Evolutionary conservation across 35 echinoderm and acorn worm genomes (phyloP).

Genomic region (Holothuria glaberrima): DNA sequence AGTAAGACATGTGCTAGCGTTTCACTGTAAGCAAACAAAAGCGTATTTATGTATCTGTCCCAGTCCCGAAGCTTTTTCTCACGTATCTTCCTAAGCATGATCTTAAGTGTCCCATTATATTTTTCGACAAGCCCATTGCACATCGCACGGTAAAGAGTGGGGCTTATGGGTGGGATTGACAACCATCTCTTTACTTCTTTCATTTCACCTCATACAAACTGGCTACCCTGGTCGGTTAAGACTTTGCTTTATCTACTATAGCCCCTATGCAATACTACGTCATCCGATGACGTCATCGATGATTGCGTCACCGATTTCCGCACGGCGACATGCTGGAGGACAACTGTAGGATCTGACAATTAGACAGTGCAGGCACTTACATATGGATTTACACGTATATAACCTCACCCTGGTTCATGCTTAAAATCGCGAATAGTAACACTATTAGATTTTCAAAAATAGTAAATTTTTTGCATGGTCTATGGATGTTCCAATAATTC

Average conservation of each 20-base stretch:
- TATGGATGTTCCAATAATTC: too few relatives aligned
- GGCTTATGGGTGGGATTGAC: constrained; percentile 24
- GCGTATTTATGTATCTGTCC: constrained; percentile 53
- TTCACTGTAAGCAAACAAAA: constrained; percentile 73
- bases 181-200: constrained; percentile 48
- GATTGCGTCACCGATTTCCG: too few relatives aligned
- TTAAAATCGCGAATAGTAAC: too few relatives aligned
- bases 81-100: constrained; percentile 60
- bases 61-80: constrained; percentile 57
- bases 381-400: too few relatives aligned
- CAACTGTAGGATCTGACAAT: too few relatives aligned
- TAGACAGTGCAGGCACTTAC: too few relatives aligned
- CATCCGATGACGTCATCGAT: too few relatives aligned
- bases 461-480: too few relatives aligned
- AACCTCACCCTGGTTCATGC: too few relatives aligned
- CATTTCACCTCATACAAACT: constrained; percentile 59
- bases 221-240: constrained; percentile 47
- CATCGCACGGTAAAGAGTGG: constrained; percentile 53
- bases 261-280: too few relatives aligned
- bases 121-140: constrained; percentile 68
- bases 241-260: constrained; percentile 36
- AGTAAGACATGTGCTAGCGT: constrained; percentile 55
- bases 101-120: constrained; percentile 60
- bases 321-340: too few relatives aligned
- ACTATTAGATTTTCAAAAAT: too few relatives aligned